Percentiles rank a stretch among this genome's conserved stretches.
Conservation (phyloP, 2,113 vertebrate genomes). For the Platysteira castanea region DNA sequence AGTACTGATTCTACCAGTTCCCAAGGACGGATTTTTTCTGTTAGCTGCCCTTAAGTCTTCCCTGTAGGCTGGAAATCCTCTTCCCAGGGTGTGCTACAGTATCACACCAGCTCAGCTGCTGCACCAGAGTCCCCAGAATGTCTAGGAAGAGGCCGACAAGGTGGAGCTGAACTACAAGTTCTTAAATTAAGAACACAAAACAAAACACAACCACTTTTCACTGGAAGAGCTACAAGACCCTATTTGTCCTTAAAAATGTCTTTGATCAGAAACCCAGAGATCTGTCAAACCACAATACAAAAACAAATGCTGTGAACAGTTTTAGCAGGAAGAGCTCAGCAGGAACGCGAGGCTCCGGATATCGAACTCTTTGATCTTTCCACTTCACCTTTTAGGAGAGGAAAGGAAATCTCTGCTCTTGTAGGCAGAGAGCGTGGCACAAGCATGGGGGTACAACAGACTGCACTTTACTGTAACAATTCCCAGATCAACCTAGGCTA, state of each 20-base stretch:
- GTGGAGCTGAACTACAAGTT: slow-evolving; percentile 24
- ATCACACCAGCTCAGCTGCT: not conserved
- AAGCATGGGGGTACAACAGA: not conserved
- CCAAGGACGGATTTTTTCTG: fast-evolving
- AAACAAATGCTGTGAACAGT: slow-evolving; percentile 47
- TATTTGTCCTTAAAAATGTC: slow-evolving; percentile 41
- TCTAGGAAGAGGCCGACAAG: not conserved
- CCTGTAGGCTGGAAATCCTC: not conserved
- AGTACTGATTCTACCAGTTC: not conserved
- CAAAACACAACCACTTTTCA: not conserved
- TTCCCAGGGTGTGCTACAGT: not conserved
- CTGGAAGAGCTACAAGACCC: slow-evolving; percentile 8
- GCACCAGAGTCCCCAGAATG: not conserved
- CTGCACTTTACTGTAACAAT: not conserved
- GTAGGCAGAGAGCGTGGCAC: not conserved
- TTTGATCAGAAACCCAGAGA: slow-evolving; percentile 58
- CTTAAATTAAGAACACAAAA: not conserved
- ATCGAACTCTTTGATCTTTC: slow-evolving; percentile 38
- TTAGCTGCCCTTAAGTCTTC: not conserved
- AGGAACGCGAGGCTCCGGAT: slow-evolving; percentile 24
- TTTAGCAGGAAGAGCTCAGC: slow-evolving; percentile 49
- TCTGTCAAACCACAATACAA: slow-evolving; percentile 3
- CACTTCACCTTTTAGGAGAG: slow-evolving; percentile 26
- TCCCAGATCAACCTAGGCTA: not conserved
- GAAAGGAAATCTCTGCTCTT: not conserved